Evolutionary conservation across 2,888 invertebrate genomes (phyloP).

Genomic region (Hemicrepidius hirtus): DNA sequence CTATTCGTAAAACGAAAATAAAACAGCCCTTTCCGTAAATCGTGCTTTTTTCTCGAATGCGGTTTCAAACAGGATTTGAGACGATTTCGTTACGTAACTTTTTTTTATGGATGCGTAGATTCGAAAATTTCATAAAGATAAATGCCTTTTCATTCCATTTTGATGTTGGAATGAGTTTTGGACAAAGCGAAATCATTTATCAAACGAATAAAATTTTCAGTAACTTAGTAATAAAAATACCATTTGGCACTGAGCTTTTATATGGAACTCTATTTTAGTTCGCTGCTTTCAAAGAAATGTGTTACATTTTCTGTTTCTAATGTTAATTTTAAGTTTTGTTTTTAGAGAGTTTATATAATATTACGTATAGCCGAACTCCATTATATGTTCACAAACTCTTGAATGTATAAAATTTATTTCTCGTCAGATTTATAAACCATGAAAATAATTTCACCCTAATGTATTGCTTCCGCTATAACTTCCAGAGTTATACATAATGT

Average conservation of each 20-base stretch:
- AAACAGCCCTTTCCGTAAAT: slow-evolving; percentile 19
- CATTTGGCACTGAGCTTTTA: slow-evolving; percentile 20
- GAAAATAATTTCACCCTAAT: slow-evolving; percentile 11
- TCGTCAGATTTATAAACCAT: not conserved
- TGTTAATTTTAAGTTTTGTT: not conserved
- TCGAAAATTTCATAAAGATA: slow-evolving; percentile 41
- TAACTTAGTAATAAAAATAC: slow-evolving; percentile 26
- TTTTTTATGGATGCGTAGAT: slow-evolving; percentile 23
- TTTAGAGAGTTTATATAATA: not conserved
- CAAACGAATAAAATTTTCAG: slow-evolving; percentile 19
- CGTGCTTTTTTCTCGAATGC: slow-evolving; percentile 7
- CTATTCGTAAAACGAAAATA: slow-evolving; percentile 34
- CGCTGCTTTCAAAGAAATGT: not conserved
- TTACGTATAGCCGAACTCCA: not conserved
- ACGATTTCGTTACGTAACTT: slow-evolving; percentile 18
- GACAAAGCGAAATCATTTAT: slow-evolving; percentile 33
- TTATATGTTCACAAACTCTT: not conserved
- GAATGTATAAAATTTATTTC: not conserved
- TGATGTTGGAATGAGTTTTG: slow-evolving; percentile 26
- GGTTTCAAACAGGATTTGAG: slow-evolving; percentile 16
- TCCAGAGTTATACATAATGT: slow-evolving; percentile 15
- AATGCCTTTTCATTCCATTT: slow-evolving; percentile 27
- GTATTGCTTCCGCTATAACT: slow-evolving; percentile 11
- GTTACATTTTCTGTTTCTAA: not conserved
- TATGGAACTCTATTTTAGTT: slow-evolving; percentile 3